phyloP scores from a whole-genome alignment of 2,797 vertebrate genomes.

The Ctenopoma multispine region DNA sequence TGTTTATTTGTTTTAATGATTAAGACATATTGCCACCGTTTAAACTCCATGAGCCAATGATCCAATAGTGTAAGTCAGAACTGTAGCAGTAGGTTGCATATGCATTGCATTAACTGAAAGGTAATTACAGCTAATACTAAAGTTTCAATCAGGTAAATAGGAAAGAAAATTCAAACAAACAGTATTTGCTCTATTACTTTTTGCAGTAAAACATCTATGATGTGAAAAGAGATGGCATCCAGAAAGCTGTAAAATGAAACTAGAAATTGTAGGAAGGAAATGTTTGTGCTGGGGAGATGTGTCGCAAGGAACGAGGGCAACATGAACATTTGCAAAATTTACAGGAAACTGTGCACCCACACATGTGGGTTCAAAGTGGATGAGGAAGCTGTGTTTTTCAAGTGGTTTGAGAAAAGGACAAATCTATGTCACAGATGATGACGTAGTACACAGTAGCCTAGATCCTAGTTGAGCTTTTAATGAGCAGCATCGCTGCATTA shows the following conservation, averaged over 20 bases:
- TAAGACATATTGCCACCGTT: no score
- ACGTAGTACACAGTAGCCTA: conserved; percentile 7
- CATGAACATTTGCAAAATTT: conserved; percentile 9
- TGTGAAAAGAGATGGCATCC: conserved; percentile 2
- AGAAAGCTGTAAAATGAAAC: conserved; percentile 15
- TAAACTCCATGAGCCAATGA: conserved; percentile 27
- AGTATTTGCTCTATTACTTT: conserved; percentile 10
- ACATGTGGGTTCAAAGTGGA: conserved; percentile 38
- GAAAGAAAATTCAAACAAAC: conserved; percentile 13
- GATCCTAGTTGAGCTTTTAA: conserved; percentile 36
- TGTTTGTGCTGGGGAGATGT: neutral
- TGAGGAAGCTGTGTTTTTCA: conserved; percentile 1
- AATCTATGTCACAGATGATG: conserved; percentile 39
- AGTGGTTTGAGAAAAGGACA: conserved; percentile 22
- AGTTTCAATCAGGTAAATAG: conserved; percentile 6
- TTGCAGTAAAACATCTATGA: conserved; percentile 11
- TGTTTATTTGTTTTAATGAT: no score
- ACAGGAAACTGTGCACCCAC: conserved; percentile 44
- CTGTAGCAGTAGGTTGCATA: conserved; percentile 17
- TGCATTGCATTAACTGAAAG: no score
- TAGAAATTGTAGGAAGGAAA: conserved; percentile 10
- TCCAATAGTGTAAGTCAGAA: conserved; percentile 19
- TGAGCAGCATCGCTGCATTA: conserved; percentile 27
- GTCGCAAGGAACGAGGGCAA: conserved; percentile 4
- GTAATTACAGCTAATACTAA: conserved; percentile 15